Evolutionary conservation across 2,888 invertebrate genomes (phyloP).

Genomic region (Microctonus hyperodae): DNA sequence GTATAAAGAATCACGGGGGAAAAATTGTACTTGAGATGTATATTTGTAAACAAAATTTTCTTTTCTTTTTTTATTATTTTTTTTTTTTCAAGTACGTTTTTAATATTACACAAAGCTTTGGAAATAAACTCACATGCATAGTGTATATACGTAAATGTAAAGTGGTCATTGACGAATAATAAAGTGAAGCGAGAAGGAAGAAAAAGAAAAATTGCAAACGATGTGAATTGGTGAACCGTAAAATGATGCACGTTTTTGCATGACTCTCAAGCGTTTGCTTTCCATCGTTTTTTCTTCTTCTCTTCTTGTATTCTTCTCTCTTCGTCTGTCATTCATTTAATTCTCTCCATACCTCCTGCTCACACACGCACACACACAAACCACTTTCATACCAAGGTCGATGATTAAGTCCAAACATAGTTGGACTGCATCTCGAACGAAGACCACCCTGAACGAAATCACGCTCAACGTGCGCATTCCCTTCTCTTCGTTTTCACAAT

Average conservation of each 20-base stretch:
- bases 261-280: slow-evolving; percentile 17
- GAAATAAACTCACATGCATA: background rate
- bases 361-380: slow-evolving; percentile 11
- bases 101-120: background rate
- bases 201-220: slow-evolving; percentile 14
- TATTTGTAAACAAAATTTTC: too few species aligned
- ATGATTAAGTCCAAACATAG: slow-evolving; percentile 44
- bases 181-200: slow-evolving; percentile 14
- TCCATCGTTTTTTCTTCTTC: slow-evolving; percentile 11
- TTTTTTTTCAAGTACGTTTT: background rate
- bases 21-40: too few species aligned
- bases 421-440: slow-evolving; percentile 37
- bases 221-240: slow-evolving; percentile 15
- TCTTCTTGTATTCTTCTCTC: background rate
- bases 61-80: too few species aligned
- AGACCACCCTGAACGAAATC: slow-evolving; percentile 44
- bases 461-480: slow-evolving; percentile 30
- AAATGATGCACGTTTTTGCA: slow-evolving; percentile 24
- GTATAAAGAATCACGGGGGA: too few species aligned
- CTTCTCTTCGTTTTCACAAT: slow-evolving; percentile 14
- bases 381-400: slow-evolving; percentile 41
- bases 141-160: slow-evolving; percentile 10
- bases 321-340: background rate
- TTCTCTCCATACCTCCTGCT: slow-evolving; percentile 7
- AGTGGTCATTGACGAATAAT: slow-evolving; percentile 21